These are phyloP conservation scores for Uria lomvia DNA, from an alignment of 2,113 vertebrate genomes.

Conservation along the genomic window DNA sequence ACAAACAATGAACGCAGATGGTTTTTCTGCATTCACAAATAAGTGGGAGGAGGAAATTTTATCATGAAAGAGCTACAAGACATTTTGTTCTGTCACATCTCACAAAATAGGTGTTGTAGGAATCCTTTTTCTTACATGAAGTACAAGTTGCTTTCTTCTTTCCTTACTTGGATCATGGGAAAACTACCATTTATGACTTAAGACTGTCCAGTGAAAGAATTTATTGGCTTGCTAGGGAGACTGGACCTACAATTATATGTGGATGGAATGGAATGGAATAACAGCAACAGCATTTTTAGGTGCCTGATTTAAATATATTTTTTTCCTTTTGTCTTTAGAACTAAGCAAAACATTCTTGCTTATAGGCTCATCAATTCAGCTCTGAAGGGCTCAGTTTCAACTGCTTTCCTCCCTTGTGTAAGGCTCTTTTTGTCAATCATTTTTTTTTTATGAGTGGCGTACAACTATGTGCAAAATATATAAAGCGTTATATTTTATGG, in stretches of 20 bases:
- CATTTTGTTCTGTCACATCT: not conserved
- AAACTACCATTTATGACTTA: not conserved
- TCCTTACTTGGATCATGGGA: not conserved
- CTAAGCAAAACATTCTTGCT: not conserved
- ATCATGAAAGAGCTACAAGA: not conserved
- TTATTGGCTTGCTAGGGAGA: not conserved
- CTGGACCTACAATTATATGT: not conserved
- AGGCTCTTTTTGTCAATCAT: not conserved
- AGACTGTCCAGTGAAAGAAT: not conserved
- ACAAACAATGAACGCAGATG: not conserved
- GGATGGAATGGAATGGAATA: not conserved
- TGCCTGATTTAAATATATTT: not conserved
- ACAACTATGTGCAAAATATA: not conserved
- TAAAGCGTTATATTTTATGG: not conserved
- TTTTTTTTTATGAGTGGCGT: not conserved
- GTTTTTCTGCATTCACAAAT: not conserved
- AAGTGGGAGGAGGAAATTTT: not conserved
- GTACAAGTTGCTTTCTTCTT: not conserved
- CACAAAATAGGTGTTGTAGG: not conserved
- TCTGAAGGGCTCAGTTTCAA: not conserved
- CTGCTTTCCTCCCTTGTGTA: not conserved
- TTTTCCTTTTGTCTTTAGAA: not conserved
- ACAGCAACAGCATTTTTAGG: not conserved
- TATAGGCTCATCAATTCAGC: not conserved
- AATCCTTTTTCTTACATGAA: not conserved